Percentiles rank a stretch among this genome's conserved stretches.
These are phyloP conservation scores for Tachuris rubrigastra DNA, from an alignment of 2,113 vertebrate species.

Conservation along the genomic window DNA sequence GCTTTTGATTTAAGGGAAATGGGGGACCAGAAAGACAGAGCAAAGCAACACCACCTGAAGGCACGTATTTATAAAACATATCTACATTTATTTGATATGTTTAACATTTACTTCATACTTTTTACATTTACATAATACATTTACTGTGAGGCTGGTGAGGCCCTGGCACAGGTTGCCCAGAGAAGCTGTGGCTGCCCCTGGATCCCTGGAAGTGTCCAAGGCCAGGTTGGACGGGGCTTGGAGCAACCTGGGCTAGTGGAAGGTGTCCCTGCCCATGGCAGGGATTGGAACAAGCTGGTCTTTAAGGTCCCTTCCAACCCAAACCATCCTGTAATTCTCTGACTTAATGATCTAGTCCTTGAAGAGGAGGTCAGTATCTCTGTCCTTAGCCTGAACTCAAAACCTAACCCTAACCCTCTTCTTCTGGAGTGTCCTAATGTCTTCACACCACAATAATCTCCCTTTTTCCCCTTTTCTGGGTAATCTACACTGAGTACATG, in stretches of 20 bases:
- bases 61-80: background rate
- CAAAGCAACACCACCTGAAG: background rate
- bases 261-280: background rate
- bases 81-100: background rate
- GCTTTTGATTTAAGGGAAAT: background rate
- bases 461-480: background rate
- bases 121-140: background rate
- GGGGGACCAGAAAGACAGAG: background rate
- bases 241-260: rapidly evolving
- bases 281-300: too few species aligned
- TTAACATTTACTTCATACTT: background rate
- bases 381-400: background rate
- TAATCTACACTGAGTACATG: background rate
- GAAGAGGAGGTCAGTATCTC: background rate
- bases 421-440: background rate
- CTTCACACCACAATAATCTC: background rate
- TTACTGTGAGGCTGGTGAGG: rapidly evolving
- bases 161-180: background rate
- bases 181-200: background rate
- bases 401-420: background rate
- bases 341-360: background rate
- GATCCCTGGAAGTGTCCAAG: background rate
- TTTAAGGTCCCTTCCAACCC: background rate
- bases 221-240: rapidly evolving
- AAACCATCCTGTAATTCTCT: background rate